These are phyloP conservation scores for Pseudachorutes palmiensis DNA, from an alignment of 1,140 invertebrate genomes.

Conservation along the genomic window DNA sequence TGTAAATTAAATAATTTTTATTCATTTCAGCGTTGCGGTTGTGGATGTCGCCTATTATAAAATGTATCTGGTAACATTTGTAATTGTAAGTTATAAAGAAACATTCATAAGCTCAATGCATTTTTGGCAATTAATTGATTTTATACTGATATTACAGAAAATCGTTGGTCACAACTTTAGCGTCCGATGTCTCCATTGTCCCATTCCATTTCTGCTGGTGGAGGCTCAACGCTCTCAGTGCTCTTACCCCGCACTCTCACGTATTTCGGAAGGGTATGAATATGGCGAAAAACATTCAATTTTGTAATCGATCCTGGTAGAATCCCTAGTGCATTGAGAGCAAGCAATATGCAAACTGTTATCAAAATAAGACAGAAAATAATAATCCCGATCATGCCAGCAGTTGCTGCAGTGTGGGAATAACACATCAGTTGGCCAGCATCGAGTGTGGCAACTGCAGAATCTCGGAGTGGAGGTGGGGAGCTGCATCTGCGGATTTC, in stretches of 20 bases:
- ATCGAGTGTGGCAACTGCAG: conserved; percentile 18
- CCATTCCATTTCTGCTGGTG: conserved; percentile 31
- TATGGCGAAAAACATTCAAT: conserved; percentile 25
- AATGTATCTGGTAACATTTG: no score
- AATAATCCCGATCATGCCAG: conserved; percentile 27
- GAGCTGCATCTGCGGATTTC: conserved; percentile 14
- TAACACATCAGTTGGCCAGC: conserved; percentile 30
- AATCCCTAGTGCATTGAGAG: conserved; percentile 23
- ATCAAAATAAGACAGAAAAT: conserved; percentile 25
- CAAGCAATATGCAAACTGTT: conserved; percentile 17
- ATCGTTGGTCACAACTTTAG: not conserved
- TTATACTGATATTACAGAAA: not conserved
- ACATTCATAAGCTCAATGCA: no score
- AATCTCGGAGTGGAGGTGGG: conserved; percentile 15
- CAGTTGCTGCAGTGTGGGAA: conserved; percentile 23
- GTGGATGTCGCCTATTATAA: no score
- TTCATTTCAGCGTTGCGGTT: no score
- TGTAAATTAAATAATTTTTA: no score
- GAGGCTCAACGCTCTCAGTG: not conserved
- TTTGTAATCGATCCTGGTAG: conserved; percentile 24
- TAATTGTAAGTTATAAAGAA: no score
- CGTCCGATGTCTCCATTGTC: conserved; percentile 30
- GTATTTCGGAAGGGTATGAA: conserved; percentile 23
- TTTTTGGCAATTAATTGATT: not conserved
- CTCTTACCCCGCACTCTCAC: conserved; percentile 23